Conservation (phyloP, 2,888 invertebrate genomes). For the Coelinius sp. region DNA sequence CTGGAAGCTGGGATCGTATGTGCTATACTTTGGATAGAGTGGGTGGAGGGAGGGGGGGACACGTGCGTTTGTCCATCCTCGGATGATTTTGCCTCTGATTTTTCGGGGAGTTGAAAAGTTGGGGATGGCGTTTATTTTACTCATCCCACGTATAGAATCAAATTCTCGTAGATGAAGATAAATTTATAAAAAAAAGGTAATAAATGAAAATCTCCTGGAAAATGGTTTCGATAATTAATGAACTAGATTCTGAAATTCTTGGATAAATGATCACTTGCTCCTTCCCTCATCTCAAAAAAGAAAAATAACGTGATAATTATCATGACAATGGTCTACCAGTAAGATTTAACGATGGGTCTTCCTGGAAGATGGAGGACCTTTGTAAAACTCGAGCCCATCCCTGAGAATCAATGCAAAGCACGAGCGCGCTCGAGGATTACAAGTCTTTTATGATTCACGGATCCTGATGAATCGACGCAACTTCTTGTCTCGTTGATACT, state of each 20-base stretch:
- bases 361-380: constrained; percentile 40
- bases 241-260: background rate
- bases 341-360: constrained; percentile 33
- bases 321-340: constrained; percentile 60
- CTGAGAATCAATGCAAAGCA: constrained; percentile 52
- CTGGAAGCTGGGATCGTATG: constrained; percentile 51
- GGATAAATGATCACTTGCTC: background rate
- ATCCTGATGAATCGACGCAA: constrained; percentile 62
- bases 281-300: background rate
- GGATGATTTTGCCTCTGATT: background rate
- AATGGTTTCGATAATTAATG: background rate
- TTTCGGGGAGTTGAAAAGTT: background rate
- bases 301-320: constrained; percentile 52
- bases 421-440: constrained; percentile 57
- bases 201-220: background rate
- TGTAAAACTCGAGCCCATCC: constrained; percentile 31
- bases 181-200: background rate
- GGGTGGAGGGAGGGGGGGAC: constrained; percentile 7
- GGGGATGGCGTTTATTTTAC: background rate
- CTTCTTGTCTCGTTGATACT: constrained; percentile 27
- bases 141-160: background rate
- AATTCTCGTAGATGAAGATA: background rate
- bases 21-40: background rate
- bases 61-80: constrained; percentile 32
- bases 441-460: constrained; percentile 62